Conservation (phyloP, 2,888 invertebrate genomes). For the Acronicta alni region DNA sequence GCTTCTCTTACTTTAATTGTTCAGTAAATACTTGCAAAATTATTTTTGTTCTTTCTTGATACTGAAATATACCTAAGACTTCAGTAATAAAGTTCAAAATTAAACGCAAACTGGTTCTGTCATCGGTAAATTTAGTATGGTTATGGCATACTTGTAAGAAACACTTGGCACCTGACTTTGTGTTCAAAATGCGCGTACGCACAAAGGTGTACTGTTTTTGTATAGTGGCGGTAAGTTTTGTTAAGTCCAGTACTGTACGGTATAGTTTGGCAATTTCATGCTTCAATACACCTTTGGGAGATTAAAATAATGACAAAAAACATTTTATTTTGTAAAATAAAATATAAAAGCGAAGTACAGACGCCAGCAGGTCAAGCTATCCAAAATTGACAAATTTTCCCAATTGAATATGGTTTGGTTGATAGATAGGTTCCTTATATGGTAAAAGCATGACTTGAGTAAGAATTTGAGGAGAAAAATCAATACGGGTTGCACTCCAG, state of each 20-base stretch:
- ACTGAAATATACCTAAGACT: slow-evolving; percentile 18
- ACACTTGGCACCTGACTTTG: slow-evolving; percentile 57
- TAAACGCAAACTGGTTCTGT: background rate
- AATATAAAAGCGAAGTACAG: too few species aligned
- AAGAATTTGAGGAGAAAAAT: too few species aligned
- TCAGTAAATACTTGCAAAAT: slow-evolving; percentile 20
- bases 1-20: slow-evolving; percentile 41
- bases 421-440: too few species aligned
- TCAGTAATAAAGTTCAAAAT: slow-evolving; percentile 2
- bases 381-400: too few species aligned
- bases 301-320: background rate
- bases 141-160: slow-evolving; percentile 33
- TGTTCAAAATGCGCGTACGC: slow-evolving; percentile 34
- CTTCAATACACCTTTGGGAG: slow-evolving; percentile 18
- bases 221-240: slow-evolving; percentile 33
- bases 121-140: slow-evolving; percentile 11
- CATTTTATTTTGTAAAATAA: background rate
- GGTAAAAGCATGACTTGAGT: too few species aligned
- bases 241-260: slow-evolving; percentile 19
- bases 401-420: too few species aligned
- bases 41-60: slow-evolving; percentile 11
- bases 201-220: slow-evolving; percentile 54
- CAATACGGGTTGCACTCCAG: too few species aligned
- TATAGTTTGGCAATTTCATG: slow-evolving; percentile 33
- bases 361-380: too few species aligned